Percentiles rank a stretch among this genome's conserved stretches.
These are phyloP conservation scores for Nemotelus pantherinus DNA, from an alignment of 2,888 invertebrate genomes.

Conservation along the genomic window DNA sequence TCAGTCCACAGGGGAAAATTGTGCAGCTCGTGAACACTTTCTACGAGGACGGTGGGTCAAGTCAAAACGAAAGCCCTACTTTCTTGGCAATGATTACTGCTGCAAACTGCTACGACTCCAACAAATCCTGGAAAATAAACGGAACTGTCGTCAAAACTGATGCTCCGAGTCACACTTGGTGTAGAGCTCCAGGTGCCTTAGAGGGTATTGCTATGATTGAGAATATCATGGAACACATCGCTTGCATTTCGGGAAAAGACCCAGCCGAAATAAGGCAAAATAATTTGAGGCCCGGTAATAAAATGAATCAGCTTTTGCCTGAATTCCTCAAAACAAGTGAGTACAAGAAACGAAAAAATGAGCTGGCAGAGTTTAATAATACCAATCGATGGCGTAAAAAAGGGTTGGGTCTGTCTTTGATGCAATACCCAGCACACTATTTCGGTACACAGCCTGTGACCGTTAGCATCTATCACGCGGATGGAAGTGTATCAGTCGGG, in stretches of 20 bases:
- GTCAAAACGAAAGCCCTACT: slow-evolving; percentile 67
- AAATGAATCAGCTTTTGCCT: slow-evolving; percentile 66
- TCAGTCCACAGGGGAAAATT: slow-evolving; percentile 72
- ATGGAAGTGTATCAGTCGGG: slow-evolving; percentile 76
- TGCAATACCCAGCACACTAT: slow-evolving; percentile 72
- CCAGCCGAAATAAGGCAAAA: slow-evolving; percentile 69
- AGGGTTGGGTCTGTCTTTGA: slow-evolving; percentile 74
- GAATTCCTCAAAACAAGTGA: slow-evolving; percentile 67
- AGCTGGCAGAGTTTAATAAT: slow-evolving; percentile 71
- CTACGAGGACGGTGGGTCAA: slow-evolving; percentile 69
- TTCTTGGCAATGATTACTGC: slow-evolving; percentile 59
- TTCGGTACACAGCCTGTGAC: slow-evolving; percentile 69
- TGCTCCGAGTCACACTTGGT: slow-evolving; percentile 72
- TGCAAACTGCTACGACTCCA: slow-evolving; percentile 72
- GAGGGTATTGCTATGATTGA: slow-evolving; percentile 74
- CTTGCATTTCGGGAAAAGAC: slow-evolving; percentile 68
- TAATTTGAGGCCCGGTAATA: slow-evolving; percentile 66
- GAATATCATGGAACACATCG: slow-evolving; percentile 74
- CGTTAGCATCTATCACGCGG: slow-evolving; percentile 75
- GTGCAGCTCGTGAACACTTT: slow-evolving; percentile 70
- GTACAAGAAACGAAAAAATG: slow-evolving; percentile 68
- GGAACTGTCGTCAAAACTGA: slow-evolving; percentile 75
- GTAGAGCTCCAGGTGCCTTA: slow-evolving; percentile 70
- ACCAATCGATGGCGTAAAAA: slow-evolving; percentile 84
- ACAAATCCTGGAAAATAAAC: slow-evolving; percentile 74